These are phyloP conservation scores for Dicyrtoma fusca DNA, from an alignment of 2,888 invertebrate species.

Conservation along the genomic window DNA sequence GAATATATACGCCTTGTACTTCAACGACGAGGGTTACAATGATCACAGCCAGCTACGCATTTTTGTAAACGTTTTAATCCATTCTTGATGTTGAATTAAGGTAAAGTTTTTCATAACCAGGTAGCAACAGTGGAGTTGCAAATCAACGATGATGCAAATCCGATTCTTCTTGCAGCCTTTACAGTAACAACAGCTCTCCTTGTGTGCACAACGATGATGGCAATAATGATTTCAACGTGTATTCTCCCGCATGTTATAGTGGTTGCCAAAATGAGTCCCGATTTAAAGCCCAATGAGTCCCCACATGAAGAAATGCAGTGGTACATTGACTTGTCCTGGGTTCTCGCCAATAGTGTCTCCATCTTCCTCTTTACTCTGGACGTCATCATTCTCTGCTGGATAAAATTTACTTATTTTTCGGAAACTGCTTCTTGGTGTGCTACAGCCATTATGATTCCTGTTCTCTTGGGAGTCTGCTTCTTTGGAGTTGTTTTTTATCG, in stretches of 20 bases:
- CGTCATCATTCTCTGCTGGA: conserved; percentile 54
- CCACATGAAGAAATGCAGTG: conserved; percentile 53
- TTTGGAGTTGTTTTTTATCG: conserved; percentile 54
- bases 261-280: conserved; percentile 45
- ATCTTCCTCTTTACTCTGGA: conserved; percentile 54
- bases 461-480: conserved; percentile 46
- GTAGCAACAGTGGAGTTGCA: conserved; percentile 56
- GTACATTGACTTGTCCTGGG: conserved; percentile 54
- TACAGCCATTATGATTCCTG: conserved; percentile 48
- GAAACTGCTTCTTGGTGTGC: conserved; percentile 44
- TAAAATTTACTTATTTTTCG: conserved; percentile 55
- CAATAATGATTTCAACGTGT: conserved; percentile 55
- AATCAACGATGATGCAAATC: conserved; percentile 56
- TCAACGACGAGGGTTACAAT: no score
- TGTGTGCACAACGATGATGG: conserved; percentile 47
- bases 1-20: conserved; percentile 4
- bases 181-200: conserved; percentile 47
- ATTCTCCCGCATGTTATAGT: conserved; percentile 53
- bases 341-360: conserved; percentile 50
- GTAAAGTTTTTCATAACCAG: conserved; percentile 23
- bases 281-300: conserved; percentile 43
- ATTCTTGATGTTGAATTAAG: background rate
- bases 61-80: no score
- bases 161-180: conserved; percentile 50
- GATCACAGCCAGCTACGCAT: no score